Conservation (phyloP, 2,888 invertebrate species). For the Erynnis tages region DNA sequence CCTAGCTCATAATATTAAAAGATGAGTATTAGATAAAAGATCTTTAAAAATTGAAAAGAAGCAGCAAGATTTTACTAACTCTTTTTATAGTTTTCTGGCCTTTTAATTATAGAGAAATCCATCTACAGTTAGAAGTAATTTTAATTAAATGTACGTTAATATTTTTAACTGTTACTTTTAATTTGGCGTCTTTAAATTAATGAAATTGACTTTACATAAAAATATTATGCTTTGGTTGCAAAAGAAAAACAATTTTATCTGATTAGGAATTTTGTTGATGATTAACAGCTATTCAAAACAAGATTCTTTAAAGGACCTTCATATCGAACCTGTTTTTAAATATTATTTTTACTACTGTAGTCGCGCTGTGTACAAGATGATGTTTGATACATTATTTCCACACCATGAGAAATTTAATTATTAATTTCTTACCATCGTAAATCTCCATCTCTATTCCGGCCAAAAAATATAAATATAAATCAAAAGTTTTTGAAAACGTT, state of each 20-base stretch:
- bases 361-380: not conserved
- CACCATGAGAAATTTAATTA: conserved; percentile 1
- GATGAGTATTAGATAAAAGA: no score
- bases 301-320: conserved; percentile 40
- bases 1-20: no score
- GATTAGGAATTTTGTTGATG: not conserved
- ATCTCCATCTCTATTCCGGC: conserved; percentile 74
- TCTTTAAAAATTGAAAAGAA: no score
- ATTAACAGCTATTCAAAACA: conserved; percentile 14
- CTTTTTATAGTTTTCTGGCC: no score
- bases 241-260: not conserved
- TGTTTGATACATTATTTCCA: not conserved
- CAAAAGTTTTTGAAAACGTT: conserved; percentile 73
- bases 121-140: no score
- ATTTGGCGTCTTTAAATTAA: no score
- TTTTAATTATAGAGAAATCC: no score
- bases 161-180: no score
- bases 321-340: conserved; percentile 41
- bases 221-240: not conserved
- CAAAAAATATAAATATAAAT: conserved; percentile 59
- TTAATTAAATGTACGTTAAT: no score
- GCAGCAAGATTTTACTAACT: no score
- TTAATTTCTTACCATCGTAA: conserved; percentile 63
- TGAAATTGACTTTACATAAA: no score
- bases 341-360: conserved; percentile 26